Conservation (phyloP, 1,140 invertebrate species). For the Nasonia giraulti region DNA sequence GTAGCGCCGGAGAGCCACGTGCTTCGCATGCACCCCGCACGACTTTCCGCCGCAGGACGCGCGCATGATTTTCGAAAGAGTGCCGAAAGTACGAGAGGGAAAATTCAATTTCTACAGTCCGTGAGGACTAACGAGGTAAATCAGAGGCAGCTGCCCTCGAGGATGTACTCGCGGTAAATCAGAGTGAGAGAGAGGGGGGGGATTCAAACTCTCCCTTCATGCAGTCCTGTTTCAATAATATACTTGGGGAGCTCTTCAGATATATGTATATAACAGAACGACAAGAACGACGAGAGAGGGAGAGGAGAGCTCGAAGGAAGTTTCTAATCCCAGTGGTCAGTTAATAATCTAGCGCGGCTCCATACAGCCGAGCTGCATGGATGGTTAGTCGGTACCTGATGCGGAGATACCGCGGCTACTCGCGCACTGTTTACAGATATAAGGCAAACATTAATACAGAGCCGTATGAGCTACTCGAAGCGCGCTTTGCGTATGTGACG, state of each 20-base stretch:
- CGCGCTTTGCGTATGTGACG: constrained; percentile 57
- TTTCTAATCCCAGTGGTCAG: constrained; percentile 71
- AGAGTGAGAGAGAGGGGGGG: constrained; percentile 19
- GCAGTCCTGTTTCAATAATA: constrained; percentile 53
- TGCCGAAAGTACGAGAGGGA: neutral
- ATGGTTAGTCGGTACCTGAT: constrained; percentile 61
- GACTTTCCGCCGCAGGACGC: neutral
- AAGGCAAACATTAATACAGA: constrained; percentile 72
- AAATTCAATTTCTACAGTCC: neutral
- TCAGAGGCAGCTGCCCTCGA: constrained; percentile 18
- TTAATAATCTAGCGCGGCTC: constrained; percentile 66
- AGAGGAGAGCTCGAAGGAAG: constrained; percentile 59
- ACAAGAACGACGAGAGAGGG: constrained; percentile 45
- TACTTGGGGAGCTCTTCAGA: constrained; percentile 41
- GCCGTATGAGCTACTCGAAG: constrained; percentile 1
- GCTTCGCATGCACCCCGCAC: neutral
- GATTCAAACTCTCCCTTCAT: constrained; percentile 46
- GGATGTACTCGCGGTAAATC: constrained; percentile 42
- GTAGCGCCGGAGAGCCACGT: neutral
- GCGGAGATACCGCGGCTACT: constrained; percentile 63
- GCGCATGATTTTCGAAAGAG: neutral
- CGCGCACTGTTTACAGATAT: constrained; percentile 70
- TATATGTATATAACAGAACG: constrained; percentile 39
- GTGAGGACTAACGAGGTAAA: constrained; percentile 34
- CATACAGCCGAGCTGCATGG: constrained; percentile 53